A percentile compares a stretch with the other conserved stretches of the same genome.
phyloP scores from a whole-genome alignment of 2,888 invertebrate genomes.

The Parelbella ahira region DNA sequence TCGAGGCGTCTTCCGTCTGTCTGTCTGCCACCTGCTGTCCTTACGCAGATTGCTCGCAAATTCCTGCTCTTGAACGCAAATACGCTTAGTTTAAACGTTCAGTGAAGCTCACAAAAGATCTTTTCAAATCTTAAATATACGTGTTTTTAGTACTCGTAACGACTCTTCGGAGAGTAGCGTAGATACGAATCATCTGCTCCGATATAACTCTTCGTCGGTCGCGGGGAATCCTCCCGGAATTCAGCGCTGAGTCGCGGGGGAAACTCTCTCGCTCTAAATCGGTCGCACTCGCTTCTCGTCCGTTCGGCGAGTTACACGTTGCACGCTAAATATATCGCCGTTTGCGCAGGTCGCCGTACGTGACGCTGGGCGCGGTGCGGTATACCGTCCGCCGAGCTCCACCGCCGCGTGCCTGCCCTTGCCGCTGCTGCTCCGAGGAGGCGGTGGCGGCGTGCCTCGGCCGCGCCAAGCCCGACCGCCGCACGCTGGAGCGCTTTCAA shows the following conservation, averaged over 20 bases:
- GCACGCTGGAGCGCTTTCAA: conserved; percentile 91
- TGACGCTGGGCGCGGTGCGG: conserved; percentile 85
- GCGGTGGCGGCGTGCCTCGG: conserved; percentile 76
- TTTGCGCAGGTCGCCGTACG: conserved; percentile 78
- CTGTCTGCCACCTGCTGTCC: conserved; percentile 64
- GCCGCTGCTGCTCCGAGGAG: conserved; percentile 80
- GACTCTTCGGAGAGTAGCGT: conserved; percentile 43
- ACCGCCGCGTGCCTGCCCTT: conserved; percentile 79
- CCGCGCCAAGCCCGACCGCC: conserved; percentile 76
- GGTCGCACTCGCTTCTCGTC: conserved; percentile 71
- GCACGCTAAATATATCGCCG: conserved; percentile 50
- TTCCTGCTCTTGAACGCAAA: conserved; percentile 35
- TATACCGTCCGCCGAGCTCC: conserved; percentile 85
- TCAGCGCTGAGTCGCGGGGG: conserved; percentile 61
- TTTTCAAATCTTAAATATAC: conserved; percentile 21
- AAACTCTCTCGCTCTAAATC: conserved; percentile 69
- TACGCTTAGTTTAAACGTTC: conserved; percentile 25
- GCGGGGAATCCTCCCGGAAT: conserved; percentile 77
- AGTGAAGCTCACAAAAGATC: conserved; percentile 35
- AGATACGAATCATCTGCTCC: conserved; percentile 55
- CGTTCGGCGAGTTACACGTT: conserved; percentile 60
- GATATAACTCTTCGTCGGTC: conserved; percentile 63
- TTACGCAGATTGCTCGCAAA: conserved; percentile 32
- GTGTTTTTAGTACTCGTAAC: conserved; percentile 35
- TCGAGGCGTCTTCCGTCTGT: conserved; percentile 70